These are phyloP conservation scores for Buteo buteo DNA, from an alignment of 2,113 vertebrate genomes.

Conservation along the genomic window DNA sequence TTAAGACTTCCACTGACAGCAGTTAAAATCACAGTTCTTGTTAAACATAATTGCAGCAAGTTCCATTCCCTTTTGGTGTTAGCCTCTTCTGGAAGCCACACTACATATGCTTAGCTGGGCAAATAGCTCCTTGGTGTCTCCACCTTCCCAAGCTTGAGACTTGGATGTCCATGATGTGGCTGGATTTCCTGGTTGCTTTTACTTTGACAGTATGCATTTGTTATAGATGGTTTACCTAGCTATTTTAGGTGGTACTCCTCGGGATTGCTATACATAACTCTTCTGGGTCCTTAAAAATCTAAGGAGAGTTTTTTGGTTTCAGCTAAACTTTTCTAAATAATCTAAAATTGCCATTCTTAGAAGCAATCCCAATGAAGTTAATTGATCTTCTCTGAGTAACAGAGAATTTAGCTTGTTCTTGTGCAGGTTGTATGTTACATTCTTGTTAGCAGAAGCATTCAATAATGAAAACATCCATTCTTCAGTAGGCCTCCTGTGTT, in stretches of 20 bases:
- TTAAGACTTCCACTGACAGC: not conserved
- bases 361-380: not conserved
- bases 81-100: not conserved
- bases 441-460: not conserved
- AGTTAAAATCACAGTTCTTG: not conserved
- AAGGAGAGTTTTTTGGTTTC: not conserved
- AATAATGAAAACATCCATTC: not conserved
- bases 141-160: not conserved
- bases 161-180: not conserved
- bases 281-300: not conserved
- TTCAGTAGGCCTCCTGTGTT: not conserved
- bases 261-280: not conserved
- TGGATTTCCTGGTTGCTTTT: not conserved
- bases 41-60: not conserved
- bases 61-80: not conserved
- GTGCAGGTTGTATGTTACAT: not conserved
- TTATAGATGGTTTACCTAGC: not conserved
- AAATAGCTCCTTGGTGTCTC: not conserved
- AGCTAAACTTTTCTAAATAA: not conserved
- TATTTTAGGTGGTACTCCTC: not conserved
- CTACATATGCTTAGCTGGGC: not conserved
- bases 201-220: not conserved
- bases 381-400: not conserved
- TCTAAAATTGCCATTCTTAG: not conserved
- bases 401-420: not conserved